Conservation (phyloP, 2,113 vertebrate species). For the Acanthochromis polyacanthus region DNA sequence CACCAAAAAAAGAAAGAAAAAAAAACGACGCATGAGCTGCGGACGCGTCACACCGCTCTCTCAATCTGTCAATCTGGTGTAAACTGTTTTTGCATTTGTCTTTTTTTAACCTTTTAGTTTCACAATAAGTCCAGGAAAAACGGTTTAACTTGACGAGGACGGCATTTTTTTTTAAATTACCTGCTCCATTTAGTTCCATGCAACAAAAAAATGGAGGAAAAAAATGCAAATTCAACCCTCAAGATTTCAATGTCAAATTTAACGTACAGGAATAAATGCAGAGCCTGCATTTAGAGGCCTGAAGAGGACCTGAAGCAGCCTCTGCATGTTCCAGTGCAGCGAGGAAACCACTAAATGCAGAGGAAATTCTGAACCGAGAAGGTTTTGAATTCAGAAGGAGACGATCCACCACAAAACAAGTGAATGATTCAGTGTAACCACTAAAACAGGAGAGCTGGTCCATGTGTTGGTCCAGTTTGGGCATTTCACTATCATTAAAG, state of each 20-base stretch:
- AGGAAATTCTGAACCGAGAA: neutral
- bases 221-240: constrained; percentile 15
- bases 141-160: neutral
- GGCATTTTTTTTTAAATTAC: neutral
- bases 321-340: neutral
- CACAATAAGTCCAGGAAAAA: constrained; percentile 15
- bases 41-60: constrained; percentile 11
- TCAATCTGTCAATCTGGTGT: neutral
- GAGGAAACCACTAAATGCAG: neutral
- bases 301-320: neutral
- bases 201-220: neutral
- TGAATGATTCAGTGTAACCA: neutral
- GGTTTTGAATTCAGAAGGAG: neutral
- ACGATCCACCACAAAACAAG: neutral
- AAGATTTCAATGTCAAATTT: neutral
- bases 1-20: constrained; percentile 63
- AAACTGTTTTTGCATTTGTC: constrained; percentile 45
- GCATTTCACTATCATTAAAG: neutral
- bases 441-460: neutral
- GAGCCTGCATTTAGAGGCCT: too few species aligned
- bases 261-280: neutral
- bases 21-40: constrained; percentile 72
- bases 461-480: neutral
- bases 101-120: neutral
- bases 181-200: neutral